These are phyloP conservation scores for Silurus asotus DNA, from an alignment of 2,113 vertebrate genomes.

Conservation along the genomic window DNA sequence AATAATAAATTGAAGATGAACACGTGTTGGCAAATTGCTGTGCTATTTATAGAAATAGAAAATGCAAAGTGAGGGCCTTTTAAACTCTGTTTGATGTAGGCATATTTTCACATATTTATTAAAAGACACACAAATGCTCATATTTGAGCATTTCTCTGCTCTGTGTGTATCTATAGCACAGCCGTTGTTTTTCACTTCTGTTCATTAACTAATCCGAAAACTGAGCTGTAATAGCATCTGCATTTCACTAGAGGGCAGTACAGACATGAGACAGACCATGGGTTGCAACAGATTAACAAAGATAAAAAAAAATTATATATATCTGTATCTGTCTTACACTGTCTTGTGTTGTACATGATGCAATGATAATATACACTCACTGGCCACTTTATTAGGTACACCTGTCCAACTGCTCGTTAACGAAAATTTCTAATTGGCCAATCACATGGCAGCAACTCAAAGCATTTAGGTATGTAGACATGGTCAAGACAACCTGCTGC, in stretches of 20 bases:
- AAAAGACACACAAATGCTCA: not conserved
- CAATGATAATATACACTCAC: too few relatives aligned
- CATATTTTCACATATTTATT: not conserved
- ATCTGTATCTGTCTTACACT: too few relatives aligned
- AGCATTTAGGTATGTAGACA: too few relatives aligned
- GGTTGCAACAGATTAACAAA: not conserved
- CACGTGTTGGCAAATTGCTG: not conserved
- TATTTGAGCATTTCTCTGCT: not conserved
- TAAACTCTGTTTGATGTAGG: not conserved
- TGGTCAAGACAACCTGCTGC: too few relatives aligned
- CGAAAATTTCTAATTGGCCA: too few relatives aligned
- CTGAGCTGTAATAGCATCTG: not conserved
- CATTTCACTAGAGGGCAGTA: slow-evolving; percentile 32
- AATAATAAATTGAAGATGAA: not conserved
- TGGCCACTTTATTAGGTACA: too few relatives aligned
- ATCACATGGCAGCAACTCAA: too few relatives aligned
- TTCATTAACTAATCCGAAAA: not conserved
- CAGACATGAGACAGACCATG: not conserved
- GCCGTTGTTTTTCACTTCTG: not conserved
- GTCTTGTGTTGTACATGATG: too few relatives aligned
- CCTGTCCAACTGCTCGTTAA: too few relatives aligned
- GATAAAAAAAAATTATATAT: not conserved
- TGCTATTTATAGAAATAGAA: not conserved
- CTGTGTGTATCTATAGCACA: not conserved
- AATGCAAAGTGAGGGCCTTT: too few relatives aligned